Conservation (phyloP, 1,140 invertebrate genomes). For the Apolygus lucorum region DNA sequence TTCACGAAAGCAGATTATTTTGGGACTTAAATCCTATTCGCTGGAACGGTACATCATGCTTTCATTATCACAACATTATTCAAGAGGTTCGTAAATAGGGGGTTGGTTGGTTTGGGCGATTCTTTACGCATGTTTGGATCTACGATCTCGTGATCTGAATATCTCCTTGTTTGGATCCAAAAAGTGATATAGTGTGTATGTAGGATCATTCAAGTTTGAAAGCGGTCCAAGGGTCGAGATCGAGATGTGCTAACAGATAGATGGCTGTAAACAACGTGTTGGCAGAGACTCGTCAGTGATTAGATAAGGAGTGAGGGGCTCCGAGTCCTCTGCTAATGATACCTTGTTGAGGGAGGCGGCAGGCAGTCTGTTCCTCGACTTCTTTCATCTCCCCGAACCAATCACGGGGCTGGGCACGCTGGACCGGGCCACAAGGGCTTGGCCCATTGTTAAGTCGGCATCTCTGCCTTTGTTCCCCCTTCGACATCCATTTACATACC, state of each 20-base stretch:
- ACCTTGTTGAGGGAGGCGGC: background rate
- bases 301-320: background rate
- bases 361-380: background rate
- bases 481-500: background rate
- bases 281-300: background rate
- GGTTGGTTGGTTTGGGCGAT: no score
- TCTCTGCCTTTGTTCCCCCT: background rate
- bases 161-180: no score
- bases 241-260: background rate
- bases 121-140: no score
- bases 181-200: no score
- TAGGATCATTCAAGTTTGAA: no score
- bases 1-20: no score
- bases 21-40: no score
- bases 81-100: no score
- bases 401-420: background rate
- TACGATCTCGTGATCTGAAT: no score
- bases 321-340: background rate
- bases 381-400: background rate
- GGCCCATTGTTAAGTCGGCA: background rate
- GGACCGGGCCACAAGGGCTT: background rate
- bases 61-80: no score
- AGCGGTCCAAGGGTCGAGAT: background rate
- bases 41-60: no score
- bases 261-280: background rate